Conservation (phyloP, 2,888 invertebrate species). For the Sisyra nigra region DNA sequence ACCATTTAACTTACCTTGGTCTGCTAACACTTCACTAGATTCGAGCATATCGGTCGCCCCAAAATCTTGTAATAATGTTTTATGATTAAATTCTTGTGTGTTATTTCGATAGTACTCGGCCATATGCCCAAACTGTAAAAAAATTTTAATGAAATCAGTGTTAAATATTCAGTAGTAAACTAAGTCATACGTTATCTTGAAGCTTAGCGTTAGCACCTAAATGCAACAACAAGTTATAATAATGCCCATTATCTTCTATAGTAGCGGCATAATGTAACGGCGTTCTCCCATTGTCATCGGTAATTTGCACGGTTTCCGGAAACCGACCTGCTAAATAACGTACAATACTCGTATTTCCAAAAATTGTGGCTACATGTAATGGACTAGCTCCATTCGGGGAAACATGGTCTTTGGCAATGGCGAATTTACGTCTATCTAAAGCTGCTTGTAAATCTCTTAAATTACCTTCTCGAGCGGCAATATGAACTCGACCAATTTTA, state of each 20-base stretch:
- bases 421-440: slow-evolving; percentile 78
- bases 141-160: too few relatives aligned
- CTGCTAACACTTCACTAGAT: slow-evolving; percentile 51
- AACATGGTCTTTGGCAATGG: slow-evolving; percentile 68
- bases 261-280: slow-evolving; percentile 79
- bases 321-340: slow-evolving; percentile 58
- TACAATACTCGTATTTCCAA: slow-evolving; percentile 66
- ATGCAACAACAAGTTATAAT: slow-evolving; percentile 69
- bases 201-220: slow-evolving; percentile 72
- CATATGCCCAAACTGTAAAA: slow-evolving; percentile 51
- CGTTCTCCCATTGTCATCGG: slow-evolving; percentile 65
- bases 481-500: slow-evolving; percentile 79
- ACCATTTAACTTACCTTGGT: slow-evolving; percentile 47
- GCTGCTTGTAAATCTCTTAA: slow-evolving; percentile 71
- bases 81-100: slow-evolving; percentile 49
- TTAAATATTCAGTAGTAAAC: too few relatives aligned
- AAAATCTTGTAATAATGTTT: slow-evolving; percentile 47
- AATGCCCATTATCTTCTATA: slow-evolving; percentile 72
- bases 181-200: slow-evolving; percentile 58
- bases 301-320: slow-evolving; percentile 67
- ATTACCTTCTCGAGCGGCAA: slow-evolving; percentile 71
- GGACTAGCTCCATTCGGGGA: slow-evolving; percentile 76
- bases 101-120: slow-evolving; percentile 64
- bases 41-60: slow-evolving; percentile 45
- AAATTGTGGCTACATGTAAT: slow-evolving; percentile 70